phyloP scores from a whole-genome alignment of 2,797 vertebrate genomes.

The Poecile montanus region DNA sequence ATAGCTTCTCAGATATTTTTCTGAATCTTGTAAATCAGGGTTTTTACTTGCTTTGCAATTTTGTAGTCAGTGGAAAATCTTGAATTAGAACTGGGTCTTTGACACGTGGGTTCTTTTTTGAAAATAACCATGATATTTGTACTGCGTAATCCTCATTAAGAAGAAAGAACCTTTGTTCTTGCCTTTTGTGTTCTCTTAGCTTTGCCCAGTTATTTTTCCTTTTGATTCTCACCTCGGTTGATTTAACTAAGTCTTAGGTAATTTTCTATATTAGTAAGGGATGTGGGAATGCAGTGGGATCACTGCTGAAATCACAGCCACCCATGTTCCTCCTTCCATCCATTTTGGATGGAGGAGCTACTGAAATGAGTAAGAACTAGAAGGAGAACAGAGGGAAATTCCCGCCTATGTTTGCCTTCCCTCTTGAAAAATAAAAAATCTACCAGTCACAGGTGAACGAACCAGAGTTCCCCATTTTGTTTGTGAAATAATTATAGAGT shows the following conservation, averaged over 20 bases:
- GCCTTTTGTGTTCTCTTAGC: not conserved
- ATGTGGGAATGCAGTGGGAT: constrained; percentile 23
- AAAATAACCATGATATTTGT: not conserved
- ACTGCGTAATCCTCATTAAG: not conserved
- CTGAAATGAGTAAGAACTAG: not conserved
- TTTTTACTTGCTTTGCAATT: not conserved
- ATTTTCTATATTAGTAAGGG: not conserved
- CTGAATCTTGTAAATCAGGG: not conserved
- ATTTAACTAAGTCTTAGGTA: not conserved
- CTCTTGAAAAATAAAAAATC: not conserved
- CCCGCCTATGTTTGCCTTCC: not conserved
- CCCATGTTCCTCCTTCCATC: not conserved
- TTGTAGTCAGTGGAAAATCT: not conserved
- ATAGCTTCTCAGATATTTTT: not conserved
- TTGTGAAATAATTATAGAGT: not conserved
- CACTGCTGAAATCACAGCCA: not conserved
- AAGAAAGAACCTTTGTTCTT: constrained; percentile 18
- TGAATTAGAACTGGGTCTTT: not conserved
- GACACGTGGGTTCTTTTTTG: not conserved
- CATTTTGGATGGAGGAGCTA: not conserved
- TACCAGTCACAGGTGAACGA: accelerated
- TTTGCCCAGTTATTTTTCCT: not conserved
- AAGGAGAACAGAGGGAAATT: not conserved
- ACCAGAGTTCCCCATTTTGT: not conserved
- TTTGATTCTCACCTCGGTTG: not conserved